Base-by-base conservation (phyloP, 1,140 invertebrate genomes). In the Mamestra configurata region DNA sequence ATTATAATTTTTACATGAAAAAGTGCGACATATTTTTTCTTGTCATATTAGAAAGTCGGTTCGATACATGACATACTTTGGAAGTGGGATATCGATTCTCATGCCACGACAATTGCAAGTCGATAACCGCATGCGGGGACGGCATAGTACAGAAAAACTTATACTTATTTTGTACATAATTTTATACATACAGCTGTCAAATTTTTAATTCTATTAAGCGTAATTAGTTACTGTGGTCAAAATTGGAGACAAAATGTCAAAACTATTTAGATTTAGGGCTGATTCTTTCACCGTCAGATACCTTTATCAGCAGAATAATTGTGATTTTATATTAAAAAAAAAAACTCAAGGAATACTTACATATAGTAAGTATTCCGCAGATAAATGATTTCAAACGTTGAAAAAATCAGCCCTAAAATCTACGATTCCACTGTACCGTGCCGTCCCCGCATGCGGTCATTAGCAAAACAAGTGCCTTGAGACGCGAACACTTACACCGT, bases 151-250 rank as follows among this genome's bases (percentile, higher is more conserved):
- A 57, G 3, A 40, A 20, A n/a, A 43, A 66, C 35, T 37, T 10
- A 37, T 1, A 15, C 1, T 35, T 18, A 64, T 20, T 37, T 64
- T 40, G 31, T 40, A 66, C 61, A 66, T 40, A 37, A 66, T 37
- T 66, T 37, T 22, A 20, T 40, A 40, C 35, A 40, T 1, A 7
- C 10, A 49, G 43, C 43, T 49, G 43, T 49, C 43, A 49, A 49
- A n/a, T n/a, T 49, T 49, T 49, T 49, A 49, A n/a, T 49, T 49
- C 43, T 49, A 49, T 49, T 49, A 49, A 49, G 43, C 43, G 43
- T 49, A 49, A 49, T 49, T 15, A n/a, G 49, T 49, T 49, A 49
- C 43, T 49, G 43, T 49, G 43, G 15, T 49, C 43, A 49, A 49
- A 49, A 49, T 31, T 57, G 55, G 8, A 57, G 10, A 57, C 11